phyloP scores from a whole-genome alignment of 2,888 invertebrate genomes.

The Raillietiella orientalis region DNA sequence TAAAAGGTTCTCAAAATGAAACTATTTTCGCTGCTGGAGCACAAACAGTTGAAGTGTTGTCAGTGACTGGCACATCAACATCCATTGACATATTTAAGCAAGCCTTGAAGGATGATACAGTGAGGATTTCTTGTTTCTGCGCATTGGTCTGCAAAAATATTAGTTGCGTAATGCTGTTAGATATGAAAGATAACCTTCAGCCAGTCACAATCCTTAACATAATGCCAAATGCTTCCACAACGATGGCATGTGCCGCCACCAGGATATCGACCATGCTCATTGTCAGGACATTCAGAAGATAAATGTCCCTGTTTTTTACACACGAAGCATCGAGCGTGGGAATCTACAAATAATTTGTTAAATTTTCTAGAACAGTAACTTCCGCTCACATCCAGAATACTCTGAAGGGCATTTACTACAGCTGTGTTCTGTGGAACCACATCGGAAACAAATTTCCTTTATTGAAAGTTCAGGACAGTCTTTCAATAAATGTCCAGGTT shows the following conservation, averaged over 20 bases:
- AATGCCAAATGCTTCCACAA: conserved; percentile 55
- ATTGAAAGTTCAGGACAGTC: conserved; percentile 13
- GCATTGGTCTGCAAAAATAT: no score
- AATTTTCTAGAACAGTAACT: no score
- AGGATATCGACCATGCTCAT: conserved; percentile 54
- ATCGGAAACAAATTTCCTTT: conserved; percentile 46
- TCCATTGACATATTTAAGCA: no score
- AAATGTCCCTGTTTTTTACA: conserved; percentile 63
- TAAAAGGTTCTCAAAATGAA: no score
- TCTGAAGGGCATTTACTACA: conserved; percentile 14
- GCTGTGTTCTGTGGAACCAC: conserved; percentile 59
- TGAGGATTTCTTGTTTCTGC: no score
- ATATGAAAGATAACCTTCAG: conserved; percentile 12
- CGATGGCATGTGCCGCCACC: conserved; percentile 46
- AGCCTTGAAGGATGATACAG: no score
- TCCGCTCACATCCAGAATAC: conserved; percentile 1
- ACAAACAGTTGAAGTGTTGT: no score
- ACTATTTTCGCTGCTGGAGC: no score
- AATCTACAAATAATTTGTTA: no score
- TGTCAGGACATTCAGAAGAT: conserved; percentile 55
- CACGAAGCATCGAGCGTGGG: conserved; percentile 44
- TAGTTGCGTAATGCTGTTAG: no score
- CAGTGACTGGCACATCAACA: no score
- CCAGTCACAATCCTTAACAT: conserved; percentile 43
- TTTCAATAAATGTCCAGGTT: conserved; percentile 13